Conservation (phyloP, 2,113 vertebrate genomes). For the Orycteropus afer region DNA sequence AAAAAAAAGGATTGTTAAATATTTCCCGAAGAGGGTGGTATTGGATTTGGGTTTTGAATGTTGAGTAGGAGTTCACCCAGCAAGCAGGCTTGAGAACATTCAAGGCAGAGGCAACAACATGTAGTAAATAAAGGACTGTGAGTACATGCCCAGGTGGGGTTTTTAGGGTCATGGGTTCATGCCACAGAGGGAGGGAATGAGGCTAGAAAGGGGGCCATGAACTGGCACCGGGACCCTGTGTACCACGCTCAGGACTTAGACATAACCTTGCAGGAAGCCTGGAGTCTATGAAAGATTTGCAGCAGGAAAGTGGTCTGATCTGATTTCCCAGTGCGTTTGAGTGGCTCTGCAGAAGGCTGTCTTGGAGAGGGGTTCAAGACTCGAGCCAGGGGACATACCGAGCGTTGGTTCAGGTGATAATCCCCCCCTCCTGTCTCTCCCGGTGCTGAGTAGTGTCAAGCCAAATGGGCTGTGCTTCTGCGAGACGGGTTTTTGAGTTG, state of each 20-base stretch:
- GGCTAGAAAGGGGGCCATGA: neutral
- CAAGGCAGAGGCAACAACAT: neutral
- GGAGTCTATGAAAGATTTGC: neutral
- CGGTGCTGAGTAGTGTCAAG: neutral
- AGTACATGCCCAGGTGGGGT: too few relatives aligned
- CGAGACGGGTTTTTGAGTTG: neutral
- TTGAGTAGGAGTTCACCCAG: neutral
- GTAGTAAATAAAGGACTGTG: neutral
- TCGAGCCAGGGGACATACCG: neutral
- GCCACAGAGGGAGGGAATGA: neutral
- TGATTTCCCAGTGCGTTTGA: neutral
- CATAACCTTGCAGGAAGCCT: neutral
- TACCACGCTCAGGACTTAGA: neutral
- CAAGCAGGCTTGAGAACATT: neutral
- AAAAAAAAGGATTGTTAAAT: neutral
- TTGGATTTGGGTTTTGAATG: neutral
- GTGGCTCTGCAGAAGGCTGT: neutral
- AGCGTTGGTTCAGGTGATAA: conserved; percentile 42
- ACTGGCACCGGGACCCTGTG: neutral
- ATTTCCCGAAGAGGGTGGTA: neutral
- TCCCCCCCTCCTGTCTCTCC: neutral
- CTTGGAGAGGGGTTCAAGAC: conserved; percentile 38
- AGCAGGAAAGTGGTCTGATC: neutral
- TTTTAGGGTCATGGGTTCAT: neutral
- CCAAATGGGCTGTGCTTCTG: neutral